Percentiles rank a stretch among this genome's conserved stretches.
These are phyloP conservation scores for Monodelphis domestica DNA, from an alignment of 2,797 vertebrate genomes.

Conservation along the genomic window DNA sequence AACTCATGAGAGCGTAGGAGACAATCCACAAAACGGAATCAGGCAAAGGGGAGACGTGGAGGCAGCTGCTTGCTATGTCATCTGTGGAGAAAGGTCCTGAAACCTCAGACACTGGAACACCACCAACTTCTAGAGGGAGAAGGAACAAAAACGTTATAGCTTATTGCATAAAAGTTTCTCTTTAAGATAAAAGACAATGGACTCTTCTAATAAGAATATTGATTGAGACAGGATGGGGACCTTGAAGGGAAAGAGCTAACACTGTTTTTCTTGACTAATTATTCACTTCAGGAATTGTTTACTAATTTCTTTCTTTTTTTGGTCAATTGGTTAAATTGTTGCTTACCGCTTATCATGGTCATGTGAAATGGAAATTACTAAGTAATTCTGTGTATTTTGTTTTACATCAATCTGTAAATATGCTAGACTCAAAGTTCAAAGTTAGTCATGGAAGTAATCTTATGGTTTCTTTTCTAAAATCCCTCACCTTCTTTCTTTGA, in stretches of 20 bases:
- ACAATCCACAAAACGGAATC: slow-evolving; percentile 93
- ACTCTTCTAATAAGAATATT: not conserved
- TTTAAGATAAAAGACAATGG: not conserved
- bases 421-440: not conserved
- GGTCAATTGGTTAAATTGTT: not conserved
- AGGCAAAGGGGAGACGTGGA: slow-evolving; percentile 79
- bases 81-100: slow-evolving; percentile 92
- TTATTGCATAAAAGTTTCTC: not conserved
- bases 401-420: not conserved
- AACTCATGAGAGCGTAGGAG: slow-evolving; percentile 93
- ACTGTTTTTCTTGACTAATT: not conserved
- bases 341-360: not conserved
- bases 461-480: too few relatives aligned
- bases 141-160: slow-evolving; percentile 26
- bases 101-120: slow-evolving; percentile 90
- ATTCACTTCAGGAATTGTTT: not conserved
- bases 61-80: slow-evolving; percentile 90
- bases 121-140: slow-evolving; percentile 85
- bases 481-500: too few relatives aligned
- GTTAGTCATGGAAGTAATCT: not conserved
- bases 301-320: not conserved
- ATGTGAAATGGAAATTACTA: not conserved
- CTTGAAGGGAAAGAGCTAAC: not conserved
- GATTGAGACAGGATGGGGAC: not conserved
- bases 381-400: not conserved